These are phyloP conservation scores for Arge pagana DNA, from an alignment of 2,888 invertebrate genomes.

Conservation along the genomic window DNA sequence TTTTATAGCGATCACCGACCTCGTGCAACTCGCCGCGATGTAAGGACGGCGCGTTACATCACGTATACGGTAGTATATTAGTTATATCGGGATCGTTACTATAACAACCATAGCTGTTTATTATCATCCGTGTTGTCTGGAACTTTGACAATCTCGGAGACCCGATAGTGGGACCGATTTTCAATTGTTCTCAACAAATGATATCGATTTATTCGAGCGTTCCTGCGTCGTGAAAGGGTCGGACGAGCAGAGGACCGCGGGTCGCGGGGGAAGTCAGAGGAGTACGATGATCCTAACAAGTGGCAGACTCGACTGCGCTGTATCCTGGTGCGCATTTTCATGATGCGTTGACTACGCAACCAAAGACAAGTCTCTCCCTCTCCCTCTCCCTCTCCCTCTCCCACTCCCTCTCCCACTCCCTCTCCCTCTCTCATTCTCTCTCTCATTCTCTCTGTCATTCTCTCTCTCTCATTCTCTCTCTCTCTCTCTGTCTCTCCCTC, in stretches of 20 bases:
- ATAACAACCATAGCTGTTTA: conserved; percentile 8
- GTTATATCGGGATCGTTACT: background rate
- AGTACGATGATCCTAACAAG: conserved; percentile 39
- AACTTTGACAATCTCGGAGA: background rate
- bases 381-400: conserved; percentile 17
- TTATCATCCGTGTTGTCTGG: background rate
- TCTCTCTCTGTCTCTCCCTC: no score
- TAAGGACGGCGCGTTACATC: conserved; percentile 60
- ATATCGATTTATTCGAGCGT: background rate
- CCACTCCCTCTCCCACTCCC: conserved; percentile 3
- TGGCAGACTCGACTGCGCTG: conserved; percentile 41
- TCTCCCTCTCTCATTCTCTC: conserved; percentile 19
- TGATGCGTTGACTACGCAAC: conserved; percentile 15
- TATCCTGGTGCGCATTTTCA: conserved; percentile 38
- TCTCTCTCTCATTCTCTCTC: conserved; percentile 6
- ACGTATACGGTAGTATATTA: conserved; percentile 38
- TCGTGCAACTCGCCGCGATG: conserved; percentile 66
- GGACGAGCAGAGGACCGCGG: conserved; percentile 15
- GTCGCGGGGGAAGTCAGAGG: conserved; percentile 36
- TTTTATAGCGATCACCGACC: conserved; percentile 67
- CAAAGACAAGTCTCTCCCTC: background rate
- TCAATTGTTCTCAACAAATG: background rate
- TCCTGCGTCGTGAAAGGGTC: background rate
- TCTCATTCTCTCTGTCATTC: background rate
- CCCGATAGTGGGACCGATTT: background rate